Conservation (phyloP, 2,797 vertebrate genomes). For the Danionella dracula region DNA sequence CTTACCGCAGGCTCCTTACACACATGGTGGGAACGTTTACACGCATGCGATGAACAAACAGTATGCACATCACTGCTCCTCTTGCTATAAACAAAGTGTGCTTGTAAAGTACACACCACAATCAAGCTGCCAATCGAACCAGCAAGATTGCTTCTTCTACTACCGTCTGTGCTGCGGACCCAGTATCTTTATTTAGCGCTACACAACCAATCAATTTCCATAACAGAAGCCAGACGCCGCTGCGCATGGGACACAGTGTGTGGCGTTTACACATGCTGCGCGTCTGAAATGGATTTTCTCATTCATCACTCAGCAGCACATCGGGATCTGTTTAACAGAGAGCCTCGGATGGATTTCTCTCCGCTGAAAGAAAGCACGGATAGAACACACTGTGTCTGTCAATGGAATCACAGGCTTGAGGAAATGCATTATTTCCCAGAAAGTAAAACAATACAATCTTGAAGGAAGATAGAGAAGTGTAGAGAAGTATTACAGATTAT, state of each 20-base stretch:
- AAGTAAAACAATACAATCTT: slow-evolving; percentile 15
- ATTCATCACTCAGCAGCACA: slow-evolving; percentile 37
- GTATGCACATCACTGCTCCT: neutral
- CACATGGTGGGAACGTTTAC: no score
- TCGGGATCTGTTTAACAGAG: slow-evolving; percentile 43
- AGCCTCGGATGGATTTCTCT: slow-evolving; percentile 43
- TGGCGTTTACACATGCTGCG: slow-evolving; percentile 27
- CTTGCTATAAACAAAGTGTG: slow-evolving; percentile 2
- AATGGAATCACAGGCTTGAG: slow-evolving; percentile 23
- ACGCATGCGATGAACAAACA: slow-evolving; percentile 8
- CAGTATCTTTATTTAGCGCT: slow-evolving; percentile 34
- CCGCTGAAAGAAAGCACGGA: slow-evolving; percentile 34
- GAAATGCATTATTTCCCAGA: slow-evolving; percentile 16
- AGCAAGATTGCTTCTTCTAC: slow-evolving; percentile 24
- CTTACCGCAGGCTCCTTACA: slow-evolving; percentile 1
- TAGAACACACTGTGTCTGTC: slow-evolving; percentile 41
- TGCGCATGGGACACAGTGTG: slow-evolving; percentile 30
- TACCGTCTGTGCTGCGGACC: slow-evolving; percentile 21
- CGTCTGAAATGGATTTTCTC: slow-evolving; percentile 35
- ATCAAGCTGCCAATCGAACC: neutral
- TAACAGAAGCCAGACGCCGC: slow-evolving; percentile 20
- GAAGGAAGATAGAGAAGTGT: neutral
- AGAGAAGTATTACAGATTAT: neutral
- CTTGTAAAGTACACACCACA: slow-evolving; percentile 8
- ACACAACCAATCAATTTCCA: slow-evolving; percentile 34